Percentiles rank a stretch among this genome's conserved stretches.
Evolutionary conservation across 1,140 invertebrate species (phyloP).

Genomic region (Trichogramma pretiosum): DNA sequence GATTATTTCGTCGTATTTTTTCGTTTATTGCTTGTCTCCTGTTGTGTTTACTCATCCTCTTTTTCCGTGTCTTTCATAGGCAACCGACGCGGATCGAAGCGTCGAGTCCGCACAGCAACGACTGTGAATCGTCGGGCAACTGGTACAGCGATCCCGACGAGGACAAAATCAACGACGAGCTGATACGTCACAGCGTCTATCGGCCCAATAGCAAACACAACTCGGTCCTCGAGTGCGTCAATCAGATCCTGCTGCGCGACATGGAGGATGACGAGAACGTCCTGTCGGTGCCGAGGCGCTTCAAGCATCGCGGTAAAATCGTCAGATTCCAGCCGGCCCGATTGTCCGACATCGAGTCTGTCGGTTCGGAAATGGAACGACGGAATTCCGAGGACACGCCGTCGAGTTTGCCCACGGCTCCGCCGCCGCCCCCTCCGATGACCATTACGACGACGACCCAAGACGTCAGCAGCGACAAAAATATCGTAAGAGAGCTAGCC

Average conservation of each 20-base stretch:
- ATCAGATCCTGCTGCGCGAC: conserved; percentile 60
- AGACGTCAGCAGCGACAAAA: conserved; percentile 17
- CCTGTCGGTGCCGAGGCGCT: conserved; percentile 33
- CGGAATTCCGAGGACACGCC: conserved; percentile 41
- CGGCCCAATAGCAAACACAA: conserved; percentile 52
- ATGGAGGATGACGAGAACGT: conserved; percentile 43
- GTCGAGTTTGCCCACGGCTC: neutral
- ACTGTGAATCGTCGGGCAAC: conserved; percentile 55
- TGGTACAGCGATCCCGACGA: conserved; percentile 68
- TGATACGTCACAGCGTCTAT: conserved; percentile 38
- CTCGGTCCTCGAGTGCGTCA: conserved; percentile 67
- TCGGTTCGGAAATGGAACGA: conserved; percentile 42
- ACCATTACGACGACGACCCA: neutral
- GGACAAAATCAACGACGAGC: conserved; percentile 50
- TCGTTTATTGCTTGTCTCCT: neutral
- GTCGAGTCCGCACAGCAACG: conserved; percentile 44
- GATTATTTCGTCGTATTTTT: conserved; percentile 9
- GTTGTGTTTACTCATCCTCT: neutral
- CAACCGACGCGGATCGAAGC: conserved; percentile 47
- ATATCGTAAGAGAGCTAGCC: too few species aligned
- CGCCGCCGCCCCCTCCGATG: neutral
- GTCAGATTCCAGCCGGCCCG: conserved; percentile 41
- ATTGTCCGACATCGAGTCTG: conserved; percentile 42
- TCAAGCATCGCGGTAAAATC: conserved; percentile 40
- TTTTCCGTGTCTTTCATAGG: too few species aligned